Base-by-base conservation (phyloP, 2,888 invertebrate genomes). In the Latheticus oryzae region DNA sequence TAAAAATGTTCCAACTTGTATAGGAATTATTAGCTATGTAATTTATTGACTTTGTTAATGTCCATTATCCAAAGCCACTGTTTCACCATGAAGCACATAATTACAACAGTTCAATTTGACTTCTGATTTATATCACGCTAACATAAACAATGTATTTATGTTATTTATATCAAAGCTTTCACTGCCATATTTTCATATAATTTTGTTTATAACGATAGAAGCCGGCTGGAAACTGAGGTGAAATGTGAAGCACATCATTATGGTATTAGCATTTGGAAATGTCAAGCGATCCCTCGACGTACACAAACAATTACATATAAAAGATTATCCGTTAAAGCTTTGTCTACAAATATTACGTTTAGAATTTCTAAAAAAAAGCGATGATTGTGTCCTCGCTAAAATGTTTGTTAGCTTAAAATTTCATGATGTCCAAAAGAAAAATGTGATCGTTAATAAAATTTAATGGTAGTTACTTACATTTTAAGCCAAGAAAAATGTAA, bases 401-500 rank as follows among this genome's bases (percentile, higher is more conserved):
- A n/a, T n/a, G n/a, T 24, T 24, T 7, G 4, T 26, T 28, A 8
- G 28, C 11, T 9, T 28, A 11, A 9, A 8, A 5, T 28, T 28
- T 28, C 28, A 9, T 28, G n/a, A 5, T 28, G 28, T 11, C 12
- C 28, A 11, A 28, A 5, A 9, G 24, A 69, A 70, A 67, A 69
- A 68, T 62, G 69, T 56, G 70, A 62, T 64, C 70, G 73, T 74
- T 73, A 73, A 74, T 74, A 76, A 74, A 74, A 75, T 75, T 74
- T 75, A 74, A 75, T 71, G 73, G 72, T 69, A 72, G 71, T 73
- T 73, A 70, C 68, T 70, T 69, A 69, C 68, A 67, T 72, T 68
- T 68, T 71, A 72, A 72, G 71, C 70, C 68, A 74, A 74, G 76
- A 77, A 76, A 76, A 76, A 76, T 76, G 74, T 74, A 76, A 76